A percentile compares a stretch with the other conserved stretches of the same genome.
phyloP scores from a whole-genome alignment of 2,797 vertebrate species.

The Onychomys torridus region DNA sequence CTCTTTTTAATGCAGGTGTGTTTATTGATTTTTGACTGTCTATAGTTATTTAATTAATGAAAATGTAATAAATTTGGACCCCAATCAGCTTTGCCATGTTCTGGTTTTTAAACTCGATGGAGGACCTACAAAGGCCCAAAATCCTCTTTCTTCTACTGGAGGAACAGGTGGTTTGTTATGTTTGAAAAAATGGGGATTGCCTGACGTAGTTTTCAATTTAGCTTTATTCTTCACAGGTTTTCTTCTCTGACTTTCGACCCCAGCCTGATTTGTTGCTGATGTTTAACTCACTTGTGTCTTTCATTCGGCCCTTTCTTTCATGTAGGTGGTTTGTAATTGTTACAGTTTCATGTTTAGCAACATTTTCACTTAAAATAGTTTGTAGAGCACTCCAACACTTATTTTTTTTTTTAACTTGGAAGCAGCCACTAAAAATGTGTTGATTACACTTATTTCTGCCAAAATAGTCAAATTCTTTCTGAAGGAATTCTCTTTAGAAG shows the following conservation, averaged over 20 bases:
- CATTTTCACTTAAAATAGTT: slow-evolving; percentile 68
- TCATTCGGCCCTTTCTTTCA: not conserved
- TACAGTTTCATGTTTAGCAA: slow-evolving; percentile 30
- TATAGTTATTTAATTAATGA: slow-evolving; percentile 30
- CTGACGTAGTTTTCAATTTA: not conserved
- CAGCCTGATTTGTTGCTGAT: not conserved
- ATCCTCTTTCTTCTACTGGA: not conserved
- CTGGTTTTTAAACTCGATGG: not conserved
- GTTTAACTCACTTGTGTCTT: slow-evolving; percentile 5
- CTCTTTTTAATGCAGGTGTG: not conserved
- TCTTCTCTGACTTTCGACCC: not conserved
- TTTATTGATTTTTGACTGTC: not conserved
- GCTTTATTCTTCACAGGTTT: not conserved
- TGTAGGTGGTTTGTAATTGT: not conserved
- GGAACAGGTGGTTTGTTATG: not conserved
- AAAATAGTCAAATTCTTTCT: slow-evolving; percentile 67
- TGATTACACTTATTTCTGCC: slow-evolving; percentile 76
- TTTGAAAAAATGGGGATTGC: slow-evolving; percentile 35
- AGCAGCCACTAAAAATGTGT: slow-evolving; percentile 72
- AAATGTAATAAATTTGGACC: slow-evolving; percentile 37
- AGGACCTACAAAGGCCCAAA: not conserved
- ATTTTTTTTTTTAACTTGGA: slow-evolving; percentile 52
- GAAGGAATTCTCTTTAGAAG: slow-evolving; percentile 54
- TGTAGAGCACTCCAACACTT: slow-evolving; percentile 47
- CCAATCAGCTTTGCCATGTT: not conserved